Evolutionary conservation across 2,888 invertebrate species (phyloP).

Genomic region (Agrochola lychnidis): DNA sequence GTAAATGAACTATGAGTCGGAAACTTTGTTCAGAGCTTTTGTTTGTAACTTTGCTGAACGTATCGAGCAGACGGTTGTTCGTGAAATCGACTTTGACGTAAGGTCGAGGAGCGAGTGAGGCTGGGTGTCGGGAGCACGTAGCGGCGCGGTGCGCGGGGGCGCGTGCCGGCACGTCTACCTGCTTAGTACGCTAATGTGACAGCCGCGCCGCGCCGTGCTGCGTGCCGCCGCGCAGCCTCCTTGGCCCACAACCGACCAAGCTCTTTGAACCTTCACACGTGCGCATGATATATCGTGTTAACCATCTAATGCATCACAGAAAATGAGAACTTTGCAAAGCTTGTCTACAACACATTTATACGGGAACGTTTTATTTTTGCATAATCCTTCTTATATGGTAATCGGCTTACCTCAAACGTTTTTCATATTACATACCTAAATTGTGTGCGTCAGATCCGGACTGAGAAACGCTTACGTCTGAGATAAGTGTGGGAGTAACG

Average conservation of each 20-base stretch:
- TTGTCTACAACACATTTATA: slow-evolving; percentile 54
- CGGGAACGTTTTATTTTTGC: slow-evolving; percentile 57
- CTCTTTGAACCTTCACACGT: slow-evolving; percentile 70
- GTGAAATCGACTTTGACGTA: slow-evolving; percentile 36
- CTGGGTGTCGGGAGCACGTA: slow-evolving; percentile 64
- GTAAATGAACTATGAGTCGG: slow-evolving; percentile 11
- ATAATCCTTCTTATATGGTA: slow-evolving; percentile 63
- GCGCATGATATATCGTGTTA: slow-evolving; percentile 71
- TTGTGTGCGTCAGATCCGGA: slow-evolving; percentile 36
- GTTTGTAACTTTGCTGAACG: slow-evolving; percentile 8
- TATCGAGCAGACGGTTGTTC: slow-evolving; percentile 23
- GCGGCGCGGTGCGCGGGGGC: slow-evolving; percentile 48
- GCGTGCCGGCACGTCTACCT: slow-evolving; percentile 81
- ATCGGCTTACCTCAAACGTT: slow-evolving; percentile 62
- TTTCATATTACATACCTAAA: slow-evolving; percentile 57
- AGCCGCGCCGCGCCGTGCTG: slow-evolving; percentile 59
- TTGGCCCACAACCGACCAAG: slow-evolving; percentile 61
- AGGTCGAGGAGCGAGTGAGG: slow-evolving; percentile 45
- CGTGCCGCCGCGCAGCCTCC: slow-evolving; percentile 50
- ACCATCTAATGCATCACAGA: slow-evolving; percentile 64
- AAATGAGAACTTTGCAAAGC: slow-evolving; percentile 57
- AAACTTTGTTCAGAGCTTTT: slow-evolving; percentile 26
- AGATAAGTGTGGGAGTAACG: slow-evolving; percentile 28
- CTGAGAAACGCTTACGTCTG: slow-evolving; percentile 26
- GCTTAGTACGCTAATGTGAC: slow-evolving; percentile 82